Conservation (phyloP, 2,113 vertebrate species). For the Semnopithecus entellus region DNA sequence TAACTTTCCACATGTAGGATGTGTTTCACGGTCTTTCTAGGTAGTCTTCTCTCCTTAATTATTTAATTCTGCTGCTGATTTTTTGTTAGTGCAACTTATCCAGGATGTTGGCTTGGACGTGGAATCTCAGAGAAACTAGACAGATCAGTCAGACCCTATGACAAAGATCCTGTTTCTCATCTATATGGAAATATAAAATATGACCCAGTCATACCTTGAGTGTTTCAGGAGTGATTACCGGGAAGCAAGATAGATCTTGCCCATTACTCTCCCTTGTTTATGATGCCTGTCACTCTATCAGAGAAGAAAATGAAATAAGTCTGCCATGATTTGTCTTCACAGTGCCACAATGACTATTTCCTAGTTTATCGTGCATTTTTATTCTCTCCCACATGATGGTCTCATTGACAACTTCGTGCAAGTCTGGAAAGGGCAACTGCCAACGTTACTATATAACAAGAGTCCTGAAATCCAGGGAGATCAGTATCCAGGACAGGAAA, state of each 20-base stretch:
- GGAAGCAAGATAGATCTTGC: conserved; percentile 43
- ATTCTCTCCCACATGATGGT: neutral
- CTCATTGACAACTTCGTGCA: neutral
- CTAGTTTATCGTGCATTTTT: conserved; percentile 14
- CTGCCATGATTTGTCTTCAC: conserved; percentile 57
- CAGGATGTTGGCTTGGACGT: neutral
- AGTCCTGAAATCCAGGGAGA: neutral
- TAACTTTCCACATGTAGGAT: neutral
- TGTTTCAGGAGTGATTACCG: conserved; percentile 56
- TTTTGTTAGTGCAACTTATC: neutral
- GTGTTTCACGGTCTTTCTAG: neutral
- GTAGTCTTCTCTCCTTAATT: neutral
- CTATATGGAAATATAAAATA: conserved; percentile 63
- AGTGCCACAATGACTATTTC: neutral
- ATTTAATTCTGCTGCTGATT: conserved; percentile 20
- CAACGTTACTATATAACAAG: neutral
- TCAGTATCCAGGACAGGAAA: neutral
- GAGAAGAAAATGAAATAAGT: conserved; percentile 59
- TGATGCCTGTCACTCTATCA: conserved; percentile 56
- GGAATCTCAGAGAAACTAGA: neutral
- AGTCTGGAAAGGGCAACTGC: neutral
- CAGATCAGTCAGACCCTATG: conserved; percentile 20
- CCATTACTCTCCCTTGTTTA: conserved; percentile 54
- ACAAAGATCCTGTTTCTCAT: conserved; percentile 47
- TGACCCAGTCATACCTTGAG: neutral